Evolutionary conservation across 2,888 invertebrate species (phyloP).

Genomic region (Conops quadrifasciatus): DNA sequence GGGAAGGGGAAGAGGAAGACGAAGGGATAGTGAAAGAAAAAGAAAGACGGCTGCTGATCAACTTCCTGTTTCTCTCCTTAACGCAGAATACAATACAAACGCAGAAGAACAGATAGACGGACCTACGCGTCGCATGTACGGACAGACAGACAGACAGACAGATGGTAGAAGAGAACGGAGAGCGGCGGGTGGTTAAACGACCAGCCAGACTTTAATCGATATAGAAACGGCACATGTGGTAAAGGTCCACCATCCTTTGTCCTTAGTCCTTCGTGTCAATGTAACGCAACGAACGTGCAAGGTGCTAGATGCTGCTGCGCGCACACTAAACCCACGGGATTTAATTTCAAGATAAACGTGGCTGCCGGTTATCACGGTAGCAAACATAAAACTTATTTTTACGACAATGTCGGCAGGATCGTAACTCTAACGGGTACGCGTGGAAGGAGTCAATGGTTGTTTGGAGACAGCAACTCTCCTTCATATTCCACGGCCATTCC

Average conservation of each 20-base stretch:
- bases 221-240: constrained; percentile 8
- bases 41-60: too few relatives aligned
- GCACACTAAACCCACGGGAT: constrained; percentile 4
- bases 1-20: not conserved
- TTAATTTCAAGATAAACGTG: constrained; percentile 26
- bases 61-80: too few relatives aligned
- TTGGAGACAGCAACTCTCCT: too few relatives aligned
- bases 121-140: not conserved
- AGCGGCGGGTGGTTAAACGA: not conserved
- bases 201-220: not conserved
- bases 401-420: not conserved
- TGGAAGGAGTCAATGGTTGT: not conserved
- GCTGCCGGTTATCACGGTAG: constrained; percentile 2
- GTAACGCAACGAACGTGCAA: not conserved
- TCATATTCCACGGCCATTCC: too few relatives aligned
- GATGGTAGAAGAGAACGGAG: not conserved
- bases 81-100: not conserved
- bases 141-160: too few relatives aligned
- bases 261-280: not conserved
- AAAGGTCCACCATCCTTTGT: not conserved
- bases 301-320: not conserved
- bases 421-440: not conserved
- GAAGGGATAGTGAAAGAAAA: not conserved
- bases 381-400: constrained; percentile 14
- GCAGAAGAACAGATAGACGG: not conserved